Evolutionary conservation across 1,140 invertebrate species (phyloP), one percentile per base, ranked within the genome.

Genomic region (Drosophila arawakana): DNA sequence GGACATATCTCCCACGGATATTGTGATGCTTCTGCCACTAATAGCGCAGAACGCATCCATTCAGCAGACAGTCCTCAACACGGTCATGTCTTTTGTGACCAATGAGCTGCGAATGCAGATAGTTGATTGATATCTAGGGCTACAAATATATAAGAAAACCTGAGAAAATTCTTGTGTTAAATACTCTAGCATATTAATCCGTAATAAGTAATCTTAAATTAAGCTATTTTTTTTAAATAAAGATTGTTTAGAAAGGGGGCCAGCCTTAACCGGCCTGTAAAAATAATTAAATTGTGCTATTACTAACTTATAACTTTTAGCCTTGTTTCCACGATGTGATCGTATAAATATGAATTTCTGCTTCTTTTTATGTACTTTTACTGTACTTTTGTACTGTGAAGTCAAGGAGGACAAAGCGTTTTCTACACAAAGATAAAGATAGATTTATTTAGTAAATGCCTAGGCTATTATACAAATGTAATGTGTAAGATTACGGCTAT

Each of bases 101-200:
- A 92, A 84, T 43, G 91, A 92, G 47, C 63, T 92, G 39, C 77
- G 77, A 7, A 78, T 91, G 73, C 84, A 91, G 54, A 91, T 92
- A 13, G 46, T 92, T 15, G 86, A 92, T 41, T 92, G 78, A 92
- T 35, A 59, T 9, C 9, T 11, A 34, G 7, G 0, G 8, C 3
- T 7, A 30, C 4, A 30, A 30, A 30, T 2, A 30, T 30, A 30
- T 30, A 1, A 30, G 25, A 30, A 30, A 30, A 6, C 25, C 25
- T 30, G 25, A 30, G 25, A 3, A 30, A 30, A 30, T 5, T 30
- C 25, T 30, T 30, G 25, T 46, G 44, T 9, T 18, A 55, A 81
- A 54, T 54, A 75, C 78, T 65, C 13, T 6, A 30, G 25, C 25
- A 30, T 30, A 6, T 30, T 30, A 30, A 30, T 5, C 4, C 25